These are phyloP conservation scores for Leucoptera coffeella DNA, from an alignment of 2,888 invertebrate species.

Conservation along the genomic window DNA sequence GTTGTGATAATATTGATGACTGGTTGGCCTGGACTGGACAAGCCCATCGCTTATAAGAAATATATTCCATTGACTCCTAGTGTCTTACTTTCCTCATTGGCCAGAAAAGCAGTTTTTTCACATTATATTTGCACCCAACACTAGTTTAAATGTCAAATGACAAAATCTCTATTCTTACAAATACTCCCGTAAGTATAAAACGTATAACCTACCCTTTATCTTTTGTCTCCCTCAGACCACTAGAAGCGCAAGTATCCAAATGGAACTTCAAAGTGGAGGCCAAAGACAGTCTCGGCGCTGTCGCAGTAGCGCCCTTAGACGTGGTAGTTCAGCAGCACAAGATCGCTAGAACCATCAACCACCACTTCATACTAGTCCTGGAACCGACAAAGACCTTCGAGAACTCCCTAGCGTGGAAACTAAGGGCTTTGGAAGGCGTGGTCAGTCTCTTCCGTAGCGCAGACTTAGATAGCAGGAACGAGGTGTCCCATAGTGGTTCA, in stretches of 20 bases:
- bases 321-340: conserved; percentile 80
- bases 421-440: conserved; percentile 58
- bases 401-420: conserved; percentile 72
- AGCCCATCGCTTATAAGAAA: too few relatives aligned
- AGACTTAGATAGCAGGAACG: background rate
- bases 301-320: conserved; percentile 66
- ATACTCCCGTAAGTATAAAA: too few relatives aligned
- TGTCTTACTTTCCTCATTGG: too few relatives aligned
- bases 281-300: conserved; percentile 68
- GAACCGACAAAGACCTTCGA: conserved; percentile 38
- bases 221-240: conserved; percentile 63
- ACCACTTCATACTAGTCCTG: conserved; percentile 70
- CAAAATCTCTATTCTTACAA: too few relatives aligned
- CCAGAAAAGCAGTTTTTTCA: too few relatives aligned
- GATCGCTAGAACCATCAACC: conserved; percentile 70
- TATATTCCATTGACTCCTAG: too few relatives aligned
- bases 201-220: too few relatives aligned
- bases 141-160: too few relatives aligned
- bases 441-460: conserved; percentile 10
- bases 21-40: too few relatives aligned
- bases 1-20: too few relatives aligned
- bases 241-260: conserved; percentile 74
- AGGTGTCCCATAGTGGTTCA: background rate
- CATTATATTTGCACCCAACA: too few relatives aligned
- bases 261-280: conserved; percentile 79